Percentiles rank a stretch among this genome's conserved stretches.
Conservation (phyloP, 2,888 invertebrate genomes). For the Camponotus fellah region DNA sequence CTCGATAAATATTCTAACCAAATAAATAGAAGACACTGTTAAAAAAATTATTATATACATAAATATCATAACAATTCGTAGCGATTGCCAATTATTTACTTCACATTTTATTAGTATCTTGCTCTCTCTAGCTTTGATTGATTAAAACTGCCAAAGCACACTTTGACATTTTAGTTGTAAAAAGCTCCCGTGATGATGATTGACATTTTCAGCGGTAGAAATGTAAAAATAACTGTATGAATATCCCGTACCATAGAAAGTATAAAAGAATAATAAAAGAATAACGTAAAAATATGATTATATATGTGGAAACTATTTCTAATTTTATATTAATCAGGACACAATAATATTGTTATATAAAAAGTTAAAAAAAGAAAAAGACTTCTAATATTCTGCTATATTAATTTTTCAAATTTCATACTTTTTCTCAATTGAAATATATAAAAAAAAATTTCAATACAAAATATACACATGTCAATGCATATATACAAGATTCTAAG, state of each 20-base stretch:
- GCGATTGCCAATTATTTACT: constrained; percentile 4
- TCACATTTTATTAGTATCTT: not conserved
- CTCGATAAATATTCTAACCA: not conserved
- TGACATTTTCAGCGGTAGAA: not conserved
- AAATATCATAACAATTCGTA: not conserved
- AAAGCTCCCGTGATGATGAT: not conserved
- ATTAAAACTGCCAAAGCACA: not conserved
- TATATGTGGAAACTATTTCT: not conserved
- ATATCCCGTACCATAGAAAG: not conserved
- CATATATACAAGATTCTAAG: not conserved
- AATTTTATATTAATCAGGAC: not conserved
- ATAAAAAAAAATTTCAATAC: not conserved
- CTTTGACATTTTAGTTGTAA: not conserved
- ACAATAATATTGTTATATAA: not conserved
- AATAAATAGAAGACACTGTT: not conserved
- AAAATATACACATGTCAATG: not conserved
- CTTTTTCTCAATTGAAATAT: not conserved
- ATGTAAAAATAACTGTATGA: not conserved
- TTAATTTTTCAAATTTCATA: not conserved
- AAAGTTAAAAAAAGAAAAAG: not conserved
- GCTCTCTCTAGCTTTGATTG: too few relatives aligned
- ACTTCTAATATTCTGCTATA: not conserved
- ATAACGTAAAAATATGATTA: not conserved
- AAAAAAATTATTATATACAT: not conserved
- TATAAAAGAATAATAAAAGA: not conserved